Evolutionary conservation across 53 echinoderm and acorn worm species (phyloP).

Genomic region (Astropecten irregularis): DNA sequence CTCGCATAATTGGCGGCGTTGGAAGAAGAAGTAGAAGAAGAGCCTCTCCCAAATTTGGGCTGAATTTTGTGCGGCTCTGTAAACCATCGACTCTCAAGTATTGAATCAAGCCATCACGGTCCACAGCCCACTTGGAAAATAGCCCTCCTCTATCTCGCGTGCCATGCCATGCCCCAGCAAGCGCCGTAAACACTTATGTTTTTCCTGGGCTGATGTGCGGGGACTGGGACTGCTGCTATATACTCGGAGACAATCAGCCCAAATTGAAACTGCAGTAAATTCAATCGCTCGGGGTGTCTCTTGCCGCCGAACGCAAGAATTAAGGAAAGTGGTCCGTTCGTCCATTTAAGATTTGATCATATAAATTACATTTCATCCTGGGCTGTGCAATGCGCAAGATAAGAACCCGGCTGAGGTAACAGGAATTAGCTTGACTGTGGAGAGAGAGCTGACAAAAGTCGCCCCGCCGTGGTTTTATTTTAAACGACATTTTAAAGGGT

Average conservation of each 20-base stretch:
- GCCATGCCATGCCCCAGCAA: neutral
- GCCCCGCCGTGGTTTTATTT: too few relatives aligned
- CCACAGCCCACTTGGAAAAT: conserved; percentile 47
- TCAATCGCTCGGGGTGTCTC: conserved; percentile 41
- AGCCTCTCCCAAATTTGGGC: neutral
- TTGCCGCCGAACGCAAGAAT: conserved; percentile 40
- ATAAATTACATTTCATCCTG: conserved; percentile 51
- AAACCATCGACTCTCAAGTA: conserved; percentile 4
- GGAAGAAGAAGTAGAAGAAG: too few relatives aligned
- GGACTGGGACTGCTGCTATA: too few relatives aligned
- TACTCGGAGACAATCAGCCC: conserved; percentile 46
- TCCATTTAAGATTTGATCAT: conserved; percentile 50
- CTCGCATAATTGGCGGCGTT: conserved; percentile 50
- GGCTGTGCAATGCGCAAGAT: too few relatives aligned
- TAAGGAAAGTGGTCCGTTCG: conserved; percentile 52
- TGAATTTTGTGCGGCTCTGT: conserved; percentile 12
- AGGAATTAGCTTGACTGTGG: too few relatives aligned
- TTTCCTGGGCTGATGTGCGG: too few relatives aligned
- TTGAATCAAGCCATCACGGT: conserved; percentile 49
- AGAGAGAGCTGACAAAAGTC: too few relatives aligned
- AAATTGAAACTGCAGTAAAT: conserved; percentile 48
- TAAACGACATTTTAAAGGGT: too few relatives aligned
- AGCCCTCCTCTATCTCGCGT: neutral
- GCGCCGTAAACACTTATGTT: conserved; percentile 26
- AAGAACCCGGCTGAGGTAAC: too few relatives aligned